A percentile compares a stretch with the other conserved stretches of the same genome.
phyloP scores from a whole-genome alignment of 2,888 invertebrate species.

The Lasioglossum villosulum region DNA sequence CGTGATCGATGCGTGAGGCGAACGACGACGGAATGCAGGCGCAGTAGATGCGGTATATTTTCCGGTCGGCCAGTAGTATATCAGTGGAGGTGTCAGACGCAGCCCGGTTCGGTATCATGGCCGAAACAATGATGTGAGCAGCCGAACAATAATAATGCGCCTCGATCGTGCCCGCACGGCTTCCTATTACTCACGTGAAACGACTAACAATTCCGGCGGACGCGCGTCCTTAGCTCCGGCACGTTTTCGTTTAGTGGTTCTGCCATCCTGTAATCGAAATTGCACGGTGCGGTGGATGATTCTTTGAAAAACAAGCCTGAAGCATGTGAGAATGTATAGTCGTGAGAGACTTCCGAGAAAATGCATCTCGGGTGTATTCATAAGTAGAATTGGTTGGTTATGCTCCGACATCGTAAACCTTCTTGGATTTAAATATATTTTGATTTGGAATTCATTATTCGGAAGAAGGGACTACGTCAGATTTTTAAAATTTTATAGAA shows the following conservation, averaged over 20 bases:
- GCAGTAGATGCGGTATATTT: slow-evolving; percentile 32
- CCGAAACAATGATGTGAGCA: slow-evolving; percentile 47
- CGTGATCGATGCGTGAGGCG: slow-evolving; percentile 20
- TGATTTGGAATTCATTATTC: no score
- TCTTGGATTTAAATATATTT: neutral
- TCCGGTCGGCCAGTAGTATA: slow-evolving; percentile 64
- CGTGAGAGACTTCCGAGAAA: neutral
- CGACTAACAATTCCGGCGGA: slow-evolving; percentile 21
- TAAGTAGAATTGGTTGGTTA: neutral
- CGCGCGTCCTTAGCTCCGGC: neutral
- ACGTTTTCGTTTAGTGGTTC: neutral
- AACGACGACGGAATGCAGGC: slow-evolving; percentile 5
- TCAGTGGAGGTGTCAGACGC: slow-evolving; percentile 62
- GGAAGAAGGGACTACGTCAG: no score
- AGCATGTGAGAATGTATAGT: neutral
- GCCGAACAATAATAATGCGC: slow-evolving; percentile 38
- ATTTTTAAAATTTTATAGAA: no score
- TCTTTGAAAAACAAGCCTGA: neutral
- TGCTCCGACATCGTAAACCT: neutral
- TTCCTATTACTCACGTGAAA: slow-evolving; percentile 20
- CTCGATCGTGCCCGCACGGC: slow-evolving; percentile 13
- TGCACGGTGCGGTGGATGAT: neutral
- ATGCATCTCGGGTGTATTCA: neutral
- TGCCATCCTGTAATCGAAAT: neutral
- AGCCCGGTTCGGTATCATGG: slow-evolving; percentile 37